These are phyloP conservation scores for Ophion obscuratus DNA, from an alignment of 2,888 invertebrate species.

Conservation along the genomic window DNA sequence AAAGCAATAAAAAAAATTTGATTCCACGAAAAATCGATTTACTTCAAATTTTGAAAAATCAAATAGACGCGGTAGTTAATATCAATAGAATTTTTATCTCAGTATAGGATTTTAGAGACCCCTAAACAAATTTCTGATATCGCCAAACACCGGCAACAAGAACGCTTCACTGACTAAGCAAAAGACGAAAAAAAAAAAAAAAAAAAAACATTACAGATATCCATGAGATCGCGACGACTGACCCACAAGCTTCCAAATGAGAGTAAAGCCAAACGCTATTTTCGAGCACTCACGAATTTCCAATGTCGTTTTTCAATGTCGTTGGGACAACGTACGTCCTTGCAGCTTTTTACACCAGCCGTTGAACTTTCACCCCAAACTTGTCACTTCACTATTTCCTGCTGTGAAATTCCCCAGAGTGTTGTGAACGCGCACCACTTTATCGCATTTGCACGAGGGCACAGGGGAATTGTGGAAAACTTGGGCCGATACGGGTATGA, in stretches of 20 bases:
- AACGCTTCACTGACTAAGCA: constrained; percentile 10
- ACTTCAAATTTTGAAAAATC: too few species aligned
- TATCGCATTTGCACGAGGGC: neutral
- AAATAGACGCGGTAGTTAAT: too few species aligned
- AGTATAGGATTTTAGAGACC: too few species aligned
- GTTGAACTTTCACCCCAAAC: neutral
- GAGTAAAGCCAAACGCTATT: constrained; percentile 2
- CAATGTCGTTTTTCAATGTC: too few species aligned
- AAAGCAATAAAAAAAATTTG: too few species aligned
- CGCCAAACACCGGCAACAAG: neutral
- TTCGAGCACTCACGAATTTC: too few species aligned
- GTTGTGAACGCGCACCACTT: neutral
- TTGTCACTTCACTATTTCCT: neutral
- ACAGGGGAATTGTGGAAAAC: neutral
- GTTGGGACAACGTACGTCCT: neutral
- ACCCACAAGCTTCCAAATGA: neutral
- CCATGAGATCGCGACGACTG: constrained; percentile 7
- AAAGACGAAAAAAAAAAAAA: too few species aligned
- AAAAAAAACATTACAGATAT: neutral
- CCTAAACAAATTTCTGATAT: neutral
- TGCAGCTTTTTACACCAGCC: neutral
- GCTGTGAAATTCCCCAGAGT: neutral
- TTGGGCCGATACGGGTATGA: neutral
- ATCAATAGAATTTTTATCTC: too few species aligned
- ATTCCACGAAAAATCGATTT: too few species aligned